Percentiles rank a stretch among this genome's conserved stretches.
Evolutionary conservation across 2,797 vertebrate species (phyloP).

Genomic region (Adelosebastes latens): DNA sequence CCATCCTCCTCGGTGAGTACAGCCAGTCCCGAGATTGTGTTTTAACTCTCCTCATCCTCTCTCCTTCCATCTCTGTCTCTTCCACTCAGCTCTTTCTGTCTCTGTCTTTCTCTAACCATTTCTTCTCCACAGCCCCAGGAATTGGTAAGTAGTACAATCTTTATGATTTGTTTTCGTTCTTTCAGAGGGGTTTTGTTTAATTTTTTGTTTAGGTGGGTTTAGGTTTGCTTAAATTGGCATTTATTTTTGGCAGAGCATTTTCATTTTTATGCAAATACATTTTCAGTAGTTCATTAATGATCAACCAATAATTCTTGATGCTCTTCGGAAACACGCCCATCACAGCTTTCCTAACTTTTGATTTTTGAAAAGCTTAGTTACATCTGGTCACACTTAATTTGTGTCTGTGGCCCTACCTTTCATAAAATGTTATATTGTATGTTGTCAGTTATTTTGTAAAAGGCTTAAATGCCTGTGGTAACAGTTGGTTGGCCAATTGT

Average conservation of each 20-base stretch:
- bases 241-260: constrained; percentile 71
- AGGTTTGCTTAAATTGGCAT: constrained; percentile 38
- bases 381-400: not conserved
- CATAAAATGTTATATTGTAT: not conserved
- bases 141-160: constrained; percentile 87
- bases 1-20: constrained; percentile 99
- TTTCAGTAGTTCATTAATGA: constrained; percentile 2
- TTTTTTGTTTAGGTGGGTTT: constrained; percentile 29
- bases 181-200: constrained; percentile 51
- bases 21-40: constrained; percentile 75
- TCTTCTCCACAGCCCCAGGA: constrained; percentile 82
- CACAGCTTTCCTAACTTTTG: not conserved
- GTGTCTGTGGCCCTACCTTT: not conserved
- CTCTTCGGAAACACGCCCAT: not conserved
- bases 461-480: not conserved
- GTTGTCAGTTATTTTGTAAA: constrained; percentile 12
- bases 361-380: not conserved
- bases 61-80: constrained; percentile 65
- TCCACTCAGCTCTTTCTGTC: constrained; percentile 68
- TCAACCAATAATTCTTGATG: constrained; percentile 9
- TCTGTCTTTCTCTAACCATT: constrained; percentile 78
- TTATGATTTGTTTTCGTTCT: constrained; percentile 81
- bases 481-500: not conserved
- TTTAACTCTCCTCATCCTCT: constrained; percentile 73
- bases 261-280: constrained; percentile 55